Base-by-base conservation (phyloP, 2,797 vertebrate species). In the Aulostomus chinensis region DNA sequence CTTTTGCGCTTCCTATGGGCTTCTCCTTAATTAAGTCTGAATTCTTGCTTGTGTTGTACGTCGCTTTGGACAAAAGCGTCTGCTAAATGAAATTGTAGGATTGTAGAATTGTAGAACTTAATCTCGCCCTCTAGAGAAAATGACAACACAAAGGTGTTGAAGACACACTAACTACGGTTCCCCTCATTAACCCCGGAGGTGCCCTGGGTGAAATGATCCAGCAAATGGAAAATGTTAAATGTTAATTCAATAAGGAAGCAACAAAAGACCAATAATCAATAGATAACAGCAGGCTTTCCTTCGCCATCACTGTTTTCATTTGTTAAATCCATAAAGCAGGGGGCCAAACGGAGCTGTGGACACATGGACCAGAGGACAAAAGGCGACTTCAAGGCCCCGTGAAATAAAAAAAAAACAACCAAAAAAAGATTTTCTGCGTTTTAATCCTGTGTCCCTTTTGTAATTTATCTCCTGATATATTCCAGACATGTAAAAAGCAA, bases 191-290 rank as follows among this genome's bases (percentile, higher is more conserved):
- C 17, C 21, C 1, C 14, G 2, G 40, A 47, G 58, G 21, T 9
- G 52, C 68, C 39, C 11, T 8, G 43, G 58, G 59, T 54, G 66
- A 66, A 68, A 68, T 20, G 61, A 65, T 46, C 53, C 28, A 0
- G 39, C 61, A 39, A 63, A 76, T 58, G 69, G 51, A 62, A 66
- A 58, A 59, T 41, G 64, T 54, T 68, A 71, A 78, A 76, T 74
- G 75, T 76, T 74, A 72, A 76, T 69, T 62, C 57, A 67, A 81
- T 78, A 49, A 73, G 36, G 54, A 60, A 35, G 56, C 52, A 56
- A 33, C 65, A 73, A 68, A 76, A 73, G 58, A 57, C 9, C 18
- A 4, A 61, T 62, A 70, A 59, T 57, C 52, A 49, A 50, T 30
- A 11, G 35, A 35, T 43, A 53, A 18, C 33, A 13, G 21, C 11